Evolutionary conservation across 2,113 vertebrate genomes (phyloP).

Genomic region (Gymnogyps californianus): DNA sequence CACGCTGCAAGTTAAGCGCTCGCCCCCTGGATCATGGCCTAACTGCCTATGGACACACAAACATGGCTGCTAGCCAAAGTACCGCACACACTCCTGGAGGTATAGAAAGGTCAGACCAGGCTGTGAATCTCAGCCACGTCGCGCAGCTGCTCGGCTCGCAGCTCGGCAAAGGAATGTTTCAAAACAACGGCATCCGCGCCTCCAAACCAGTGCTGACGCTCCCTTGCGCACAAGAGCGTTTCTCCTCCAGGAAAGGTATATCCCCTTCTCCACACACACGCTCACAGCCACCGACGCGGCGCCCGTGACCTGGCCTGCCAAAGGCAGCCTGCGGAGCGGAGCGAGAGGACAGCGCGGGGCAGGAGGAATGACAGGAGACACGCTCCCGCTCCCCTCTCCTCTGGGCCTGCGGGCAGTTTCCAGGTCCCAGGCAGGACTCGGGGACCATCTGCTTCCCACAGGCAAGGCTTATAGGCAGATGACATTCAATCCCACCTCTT

Average conservation of each 20-base stretch:
- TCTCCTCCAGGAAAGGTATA: not conserved
- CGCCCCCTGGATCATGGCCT: not conserved
- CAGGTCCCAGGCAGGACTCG: not conserved
- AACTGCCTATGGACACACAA: not conserved
- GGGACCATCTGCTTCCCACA: not conserved
- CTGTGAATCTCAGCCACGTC: not conserved
- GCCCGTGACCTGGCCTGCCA: rapidly evolving
- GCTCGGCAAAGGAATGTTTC: not conserved
- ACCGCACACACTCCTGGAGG: not conserved
- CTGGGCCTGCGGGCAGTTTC: not conserved
- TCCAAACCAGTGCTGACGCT: not conserved
- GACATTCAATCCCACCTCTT: not conserved
- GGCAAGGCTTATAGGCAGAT: not conserved
- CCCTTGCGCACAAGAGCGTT: not conserved
- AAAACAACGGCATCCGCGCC: not conserved
- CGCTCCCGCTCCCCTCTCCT: not conserved
- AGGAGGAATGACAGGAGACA: not conserved
- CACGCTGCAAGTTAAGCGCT: not conserved
- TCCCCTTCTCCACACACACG: not conserved
- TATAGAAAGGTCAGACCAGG: not conserved
- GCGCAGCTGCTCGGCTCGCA: not conserved
- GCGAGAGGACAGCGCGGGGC: rapidly evolving
- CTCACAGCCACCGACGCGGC: rapidly evolving
- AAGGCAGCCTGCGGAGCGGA: not conserved
- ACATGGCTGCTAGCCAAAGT: not conserved